Conservation (phyloP, 2,113 vertebrate species). For the Columba livia region DNA sequence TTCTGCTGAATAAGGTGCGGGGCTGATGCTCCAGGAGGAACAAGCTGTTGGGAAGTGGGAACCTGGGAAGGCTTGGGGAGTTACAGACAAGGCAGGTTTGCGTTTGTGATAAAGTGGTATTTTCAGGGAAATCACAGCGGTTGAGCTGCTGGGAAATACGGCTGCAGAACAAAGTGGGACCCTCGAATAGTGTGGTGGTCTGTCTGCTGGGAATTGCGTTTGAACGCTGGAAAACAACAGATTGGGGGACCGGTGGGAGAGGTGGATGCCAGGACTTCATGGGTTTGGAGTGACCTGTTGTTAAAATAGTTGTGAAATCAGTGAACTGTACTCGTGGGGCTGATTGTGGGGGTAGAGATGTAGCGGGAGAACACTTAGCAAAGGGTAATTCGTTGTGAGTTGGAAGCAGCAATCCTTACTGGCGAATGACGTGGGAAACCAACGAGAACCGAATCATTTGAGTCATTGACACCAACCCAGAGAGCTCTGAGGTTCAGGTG, state of each 20-base stretch:
- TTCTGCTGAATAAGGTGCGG: not conserved
- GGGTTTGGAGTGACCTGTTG: not conserved
- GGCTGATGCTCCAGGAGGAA: not conserved
- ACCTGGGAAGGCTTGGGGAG: not conserved
- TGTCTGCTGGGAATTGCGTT: not conserved
- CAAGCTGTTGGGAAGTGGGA: not conserved
- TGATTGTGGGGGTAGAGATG: not conserved
- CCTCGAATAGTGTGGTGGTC: not conserved
- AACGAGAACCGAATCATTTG: not conserved
- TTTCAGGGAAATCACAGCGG: not conserved
- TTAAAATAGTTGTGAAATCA: not conserved
- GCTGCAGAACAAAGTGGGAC: not conserved
- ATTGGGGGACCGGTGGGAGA: not conserved
- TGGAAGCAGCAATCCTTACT: not conserved
- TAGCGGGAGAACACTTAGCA: not conserved
- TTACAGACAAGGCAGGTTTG: rapidly evolving
- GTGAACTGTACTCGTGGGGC: not conserved
- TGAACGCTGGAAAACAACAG: not conserved
- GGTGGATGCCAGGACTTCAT: rapidly evolving
- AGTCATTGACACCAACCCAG: not conserved
- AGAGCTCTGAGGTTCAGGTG: not conserved
- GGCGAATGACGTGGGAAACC: not conserved
- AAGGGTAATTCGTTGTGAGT: not conserved
- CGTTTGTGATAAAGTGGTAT: rapidly evolving
- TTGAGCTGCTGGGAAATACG: not conserved